Evolutionary conservation across 2,888 invertebrate genomes (phyloP), one percentile per base, ranked within the genome.

Genomic region (Leptopilina drosophilae): DNA sequence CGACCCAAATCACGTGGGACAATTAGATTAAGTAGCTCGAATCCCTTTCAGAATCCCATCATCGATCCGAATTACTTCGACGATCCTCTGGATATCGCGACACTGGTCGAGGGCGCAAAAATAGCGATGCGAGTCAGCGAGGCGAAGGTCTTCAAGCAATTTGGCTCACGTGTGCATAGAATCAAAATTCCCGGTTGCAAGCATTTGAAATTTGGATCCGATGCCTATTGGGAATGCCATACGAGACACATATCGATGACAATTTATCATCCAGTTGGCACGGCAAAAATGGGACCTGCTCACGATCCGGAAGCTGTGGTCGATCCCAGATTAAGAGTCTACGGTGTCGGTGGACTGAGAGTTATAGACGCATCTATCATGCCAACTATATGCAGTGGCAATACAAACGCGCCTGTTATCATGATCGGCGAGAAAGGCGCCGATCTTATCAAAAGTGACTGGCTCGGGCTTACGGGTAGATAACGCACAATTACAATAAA

Each of bases 41-140:
- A 98, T 92, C 98, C 99, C 0, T 96, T 96, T 85, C 95, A 97
- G 76, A 95, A 96, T 88, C 98, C 99, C 0, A 90, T 96, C 46
- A 97, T 99, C 90, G 95, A 99, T 91, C 97, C 99, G 2, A 97
- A 98, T 89, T 99, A 99, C 90, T 96, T 98, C 86, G 95, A 95
- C 81, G 95, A 98, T 90, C 95, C 96, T 0, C 90, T 94, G 79
- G 97, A 96, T 90, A 95, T 96, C 0, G 94, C 95, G 78, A 95
- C 95, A 0, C 92, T 98, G n/a, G 96, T 97, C 0, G 97, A 97
- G 91, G 97, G 97, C 3, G 95, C 95, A 1, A 96, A 96, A 88
- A 95, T 96, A 79, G 96, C 96, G 0, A 85, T 96, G 49, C 91
- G 93, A 86, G 94, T 97, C 5, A 95, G 95, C 79, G 94, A 96